These are phyloP conservation scores for Lutraria lutraria DNA, from an alignment of 2,888 invertebrate species.

Conservation along the genomic window DNA sequence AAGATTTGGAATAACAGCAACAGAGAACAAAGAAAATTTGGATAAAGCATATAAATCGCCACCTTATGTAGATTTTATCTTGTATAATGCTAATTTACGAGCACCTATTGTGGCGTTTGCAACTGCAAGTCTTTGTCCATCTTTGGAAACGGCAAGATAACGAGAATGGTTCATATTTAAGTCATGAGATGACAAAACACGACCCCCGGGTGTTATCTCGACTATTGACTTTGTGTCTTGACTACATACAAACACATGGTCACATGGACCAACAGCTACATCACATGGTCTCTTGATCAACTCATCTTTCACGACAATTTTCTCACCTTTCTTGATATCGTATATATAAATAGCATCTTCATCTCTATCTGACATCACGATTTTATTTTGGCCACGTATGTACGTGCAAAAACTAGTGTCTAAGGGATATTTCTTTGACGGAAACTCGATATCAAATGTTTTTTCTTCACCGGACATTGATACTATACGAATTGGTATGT, in stretches of 20 bases:
- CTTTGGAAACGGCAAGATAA: constrained; percentile 5
- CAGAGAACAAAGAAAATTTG: no score
- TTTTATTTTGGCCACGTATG: not conserved
- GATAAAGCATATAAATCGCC: no score
- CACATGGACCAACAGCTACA: constrained; percentile 32
- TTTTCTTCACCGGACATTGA: constrained; percentile 19
- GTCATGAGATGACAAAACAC: constrained; percentile 7
- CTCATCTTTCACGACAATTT: constrained; percentile 5
- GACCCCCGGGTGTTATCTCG: constrained; percentile 14
- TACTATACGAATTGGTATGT: constrained; percentile 32
- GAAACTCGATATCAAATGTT: constrained; percentile 28
- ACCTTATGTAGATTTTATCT: not conserved
- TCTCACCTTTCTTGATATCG: constrained; percentile 11
- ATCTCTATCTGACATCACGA: constrained; percentile 26
- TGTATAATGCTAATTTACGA: constrained; percentile 9
- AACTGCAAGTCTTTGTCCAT: constrained; percentile 15
- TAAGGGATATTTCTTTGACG: constrained; percentile 21
- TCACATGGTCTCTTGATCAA: constrained; percentile 8
- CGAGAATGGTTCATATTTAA: constrained; percentile 16
- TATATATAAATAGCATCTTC: constrained; percentile 30
- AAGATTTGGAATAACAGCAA: no score
- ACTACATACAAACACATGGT: constrained; percentile 39
- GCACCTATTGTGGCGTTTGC: not conserved
- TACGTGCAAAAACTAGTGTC: not conserved
- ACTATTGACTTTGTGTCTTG: not conserved